Evolutionary conservation across 2,888 invertebrate species (phyloP).

Genomic region (Tipula confusa): DNA sequence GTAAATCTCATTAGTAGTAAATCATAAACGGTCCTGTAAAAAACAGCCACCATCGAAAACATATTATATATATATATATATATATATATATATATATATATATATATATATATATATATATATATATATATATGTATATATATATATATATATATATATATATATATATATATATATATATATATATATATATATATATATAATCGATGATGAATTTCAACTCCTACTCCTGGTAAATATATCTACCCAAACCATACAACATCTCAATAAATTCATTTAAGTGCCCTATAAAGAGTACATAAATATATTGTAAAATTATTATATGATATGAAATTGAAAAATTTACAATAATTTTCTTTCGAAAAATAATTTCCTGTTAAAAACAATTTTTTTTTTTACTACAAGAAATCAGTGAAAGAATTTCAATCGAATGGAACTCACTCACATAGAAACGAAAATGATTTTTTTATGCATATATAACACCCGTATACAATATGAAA

Average conservation of each 20-base stretch:
- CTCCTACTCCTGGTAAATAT: not conserved
- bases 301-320: not conserved
- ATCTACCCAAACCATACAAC: not conserved
- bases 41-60: not conserved
- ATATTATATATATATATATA: not conserved
- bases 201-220: too few relatives aligned
- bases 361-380: slow-evolving; percentile 20
- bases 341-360: slow-evolving; percentile 9
- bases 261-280: not conserved
- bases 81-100: not conserved
- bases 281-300: not conserved
- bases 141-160: not conserved
- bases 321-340: slow-evolving; percentile 20
- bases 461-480: not conserved
- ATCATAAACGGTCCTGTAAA: too few relatives aligned
- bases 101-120: not conserved
- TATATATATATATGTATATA: too few relatives aligned
- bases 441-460: not conserved
- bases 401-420: not conserved
- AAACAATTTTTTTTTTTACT: not conserved
- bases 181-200: too few relatives aligned
- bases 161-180: not conserved
- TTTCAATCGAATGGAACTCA: not conserved
- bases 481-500: not conserved
- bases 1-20: too few relatives aligned